Conservation (phyloP, 2,797 vertebrate species). For the Nasua narica region DNA sequence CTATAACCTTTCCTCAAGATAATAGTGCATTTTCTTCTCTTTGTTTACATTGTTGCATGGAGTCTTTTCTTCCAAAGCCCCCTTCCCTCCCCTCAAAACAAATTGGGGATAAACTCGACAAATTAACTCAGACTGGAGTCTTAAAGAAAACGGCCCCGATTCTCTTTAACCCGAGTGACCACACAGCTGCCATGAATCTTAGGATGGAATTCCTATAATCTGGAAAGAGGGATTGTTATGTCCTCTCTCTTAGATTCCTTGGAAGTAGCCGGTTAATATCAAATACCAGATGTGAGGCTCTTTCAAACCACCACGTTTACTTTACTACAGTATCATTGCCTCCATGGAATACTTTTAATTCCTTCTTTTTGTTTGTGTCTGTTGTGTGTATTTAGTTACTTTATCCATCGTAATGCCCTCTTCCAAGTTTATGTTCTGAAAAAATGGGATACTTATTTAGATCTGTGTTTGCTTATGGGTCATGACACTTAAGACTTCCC, state of each 20-base stretch:
- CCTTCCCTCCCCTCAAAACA: too few species aligned
- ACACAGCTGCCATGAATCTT: background rate
- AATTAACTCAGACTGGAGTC: slow-evolving; percentile 7
- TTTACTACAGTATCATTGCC: slow-evolving; percentile 35
- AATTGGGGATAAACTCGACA: background rate
- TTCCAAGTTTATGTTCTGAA: slow-evolving; percentile 68
- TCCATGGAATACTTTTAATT: slow-evolving; percentile 57
- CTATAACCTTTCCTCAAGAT: background rate
- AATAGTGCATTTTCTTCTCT: background rate
- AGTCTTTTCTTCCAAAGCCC: fast-evolving
- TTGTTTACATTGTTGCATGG: background rate
- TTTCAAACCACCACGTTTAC: slow-evolving; percentile 37
- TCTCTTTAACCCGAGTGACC: background rate
- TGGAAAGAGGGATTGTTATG: background rate
- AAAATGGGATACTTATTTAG: slow-evolving; percentile 58
- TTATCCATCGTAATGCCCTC: slow-evolving; percentile 48
- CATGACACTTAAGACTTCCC: slow-evolving; percentile 59
- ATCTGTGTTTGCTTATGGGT: slow-evolving; percentile 57
- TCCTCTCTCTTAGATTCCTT: background rate
- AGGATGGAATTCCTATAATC: background rate
- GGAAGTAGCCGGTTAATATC: slow-evolving; percentile 37
- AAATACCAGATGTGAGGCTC: slow-evolving; percentile 29
- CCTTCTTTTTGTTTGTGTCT: slow-evolving; percentile 63
- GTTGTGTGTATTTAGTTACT: slow-evolving; percentile 57
- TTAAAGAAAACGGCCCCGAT: background rate